Percentiles rank a stretch among this genome's conserved stretches.
phyloP scores from a whole-genome alignment of 2,113 vertebrate species.

The Callionymus lyra region DNA sequence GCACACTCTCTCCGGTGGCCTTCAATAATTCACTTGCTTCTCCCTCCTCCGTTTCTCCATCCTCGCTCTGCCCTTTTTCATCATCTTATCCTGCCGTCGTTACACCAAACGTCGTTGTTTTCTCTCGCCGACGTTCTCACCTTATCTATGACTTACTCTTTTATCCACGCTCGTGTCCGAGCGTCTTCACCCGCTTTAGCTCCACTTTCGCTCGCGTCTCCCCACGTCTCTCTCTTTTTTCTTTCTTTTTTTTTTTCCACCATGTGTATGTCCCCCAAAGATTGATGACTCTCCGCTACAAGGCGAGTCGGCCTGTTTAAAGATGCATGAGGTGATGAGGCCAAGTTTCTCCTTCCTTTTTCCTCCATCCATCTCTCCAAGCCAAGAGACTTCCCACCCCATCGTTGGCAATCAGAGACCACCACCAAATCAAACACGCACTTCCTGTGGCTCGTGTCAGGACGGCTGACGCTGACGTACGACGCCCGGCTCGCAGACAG shows the following conservation, averaged over 20 bases:
- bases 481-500: conserved; percentile 19
- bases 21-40: conserved; percentile 60
- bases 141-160: conserved; percentile 17
- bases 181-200: conserved; percentile 31
- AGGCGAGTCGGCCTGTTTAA: conserved; percentile 61
- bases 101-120: conserved; percentile 31
- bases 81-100: conserved; percentile 35
- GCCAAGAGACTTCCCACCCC: too few relatives aligned
- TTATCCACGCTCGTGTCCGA: conserved; percentile 8
- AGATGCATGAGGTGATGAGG: conserved; percentile 69
- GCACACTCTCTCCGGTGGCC: conserved; percentile 58
- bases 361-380: conserved; percentile 4
- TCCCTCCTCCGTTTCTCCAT: conserved; percentile 27
- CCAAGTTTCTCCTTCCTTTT: conserved; percentile 32
- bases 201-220: conserved; percentile 38
- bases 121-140: conserved; percentile 17
- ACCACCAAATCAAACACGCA: conserved; percentile 23
- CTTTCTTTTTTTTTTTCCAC: too few relatives aligned
- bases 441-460: conserved; percentile 14
- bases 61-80: conserved; percentile 51
- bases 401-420: conserved; percentile 12
- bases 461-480: conserved; percentile 27
- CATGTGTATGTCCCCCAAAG: conserved; percentile 48
- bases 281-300: conserved; percentile 66
- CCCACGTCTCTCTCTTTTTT: conserved; percentile 34